These are phyloP conservation scores for Pachliopta kotzebuea DNA, from an alignment of 2,888 invertebrate genomes.

Conservation along the genomic window DNA sequence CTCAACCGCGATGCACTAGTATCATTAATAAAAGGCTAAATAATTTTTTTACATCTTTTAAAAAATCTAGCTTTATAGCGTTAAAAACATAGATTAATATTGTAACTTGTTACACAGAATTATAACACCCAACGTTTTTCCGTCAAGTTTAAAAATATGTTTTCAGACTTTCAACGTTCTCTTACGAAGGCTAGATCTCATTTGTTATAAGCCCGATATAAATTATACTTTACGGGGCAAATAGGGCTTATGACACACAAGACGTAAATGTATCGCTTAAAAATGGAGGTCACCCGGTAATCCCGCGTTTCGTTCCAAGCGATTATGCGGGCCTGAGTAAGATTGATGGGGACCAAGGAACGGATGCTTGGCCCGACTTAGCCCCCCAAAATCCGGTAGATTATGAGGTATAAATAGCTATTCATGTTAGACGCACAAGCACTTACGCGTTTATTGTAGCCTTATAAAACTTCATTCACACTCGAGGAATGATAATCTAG, in stretches of 20 bases:
- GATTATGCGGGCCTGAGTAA: constrained; percentile 75
- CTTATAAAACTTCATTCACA: constrained; percentile 8
- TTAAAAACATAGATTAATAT: too few species aligned
- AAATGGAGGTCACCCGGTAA: constrained; percentile 61
- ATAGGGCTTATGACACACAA: constrained; percentile 36
- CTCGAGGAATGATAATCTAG: background rate
- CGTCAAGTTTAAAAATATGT: constrained; percentile 22
- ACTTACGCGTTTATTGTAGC: constrained; percentile 14
- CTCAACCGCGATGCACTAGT: too few species aligned
- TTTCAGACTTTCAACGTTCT: constrained; percentile 16
- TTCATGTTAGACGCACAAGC: constrained; percentile 11
- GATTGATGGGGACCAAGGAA: constrained; percentile 66
- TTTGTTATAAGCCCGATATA: constrained; percentile 25
- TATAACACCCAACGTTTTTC: constrained; percentile 9
- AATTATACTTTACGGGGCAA: constrained; percentile 28
- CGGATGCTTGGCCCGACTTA: constrained; percentile 29
- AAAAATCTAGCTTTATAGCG: too few species aligned
- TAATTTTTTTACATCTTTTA: too few species aligned
- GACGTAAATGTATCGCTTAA: constrained; percentile 52
- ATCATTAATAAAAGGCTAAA: too few species aligned
- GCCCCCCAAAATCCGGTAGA: constrained; percentile 24
- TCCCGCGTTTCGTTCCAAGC: constrained; percentile 66
- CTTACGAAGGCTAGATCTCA: constrained; percentile 26
- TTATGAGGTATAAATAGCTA: constrained; percentile 29
- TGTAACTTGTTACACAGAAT: background rate